phyloP scores from a whole-genome alignment of 1,140 invertebrate genomes.

The Scaptomyza graminum region DNA sequence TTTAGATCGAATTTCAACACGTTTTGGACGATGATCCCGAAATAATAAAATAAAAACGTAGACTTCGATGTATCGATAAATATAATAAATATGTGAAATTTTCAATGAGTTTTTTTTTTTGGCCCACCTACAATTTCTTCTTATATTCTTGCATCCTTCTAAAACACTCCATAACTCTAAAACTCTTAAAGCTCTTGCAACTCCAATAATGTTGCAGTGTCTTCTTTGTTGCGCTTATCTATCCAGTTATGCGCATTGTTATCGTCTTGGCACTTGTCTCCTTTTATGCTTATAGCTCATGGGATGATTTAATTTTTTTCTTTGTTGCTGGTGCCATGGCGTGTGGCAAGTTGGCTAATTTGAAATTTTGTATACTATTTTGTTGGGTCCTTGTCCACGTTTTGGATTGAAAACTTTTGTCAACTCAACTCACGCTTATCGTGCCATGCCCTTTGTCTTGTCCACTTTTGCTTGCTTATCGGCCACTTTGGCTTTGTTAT shows the following conservation, averaged over 20 bases:
- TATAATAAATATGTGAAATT: too few species aligned
- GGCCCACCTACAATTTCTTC: too few species aligned
- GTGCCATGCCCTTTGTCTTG: conserved; percentile 34
- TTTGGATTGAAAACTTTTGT: conserved; percentile 50
- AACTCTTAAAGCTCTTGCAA: neutral
- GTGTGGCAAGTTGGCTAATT: conserved; percentile 42
- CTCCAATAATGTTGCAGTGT: conserved; percentile 16
- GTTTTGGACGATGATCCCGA: too few species aligned
- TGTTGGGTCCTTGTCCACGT: conserved; percentile 38
- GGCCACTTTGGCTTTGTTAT: conserved; percentile 39
- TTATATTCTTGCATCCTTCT: too few species aligned
- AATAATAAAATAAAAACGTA: too few species aligned
- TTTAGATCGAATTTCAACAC: too few species aligned
- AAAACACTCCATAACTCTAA: too few species aligned
- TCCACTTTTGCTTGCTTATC: conserved; percentile 55
- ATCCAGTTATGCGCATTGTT: conserved; percentile 23
- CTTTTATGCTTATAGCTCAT: conserved; percentile 41
- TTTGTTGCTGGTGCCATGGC: neutral
- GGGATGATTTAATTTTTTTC: conserved; percentile 41
- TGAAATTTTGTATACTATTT: conserved; percentile 25
- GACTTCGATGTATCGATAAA: too few species aligned
- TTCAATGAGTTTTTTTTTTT: too few species aligned
- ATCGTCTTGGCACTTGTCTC: conserved; percentile 37
- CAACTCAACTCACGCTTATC: conserved; percentile 40
- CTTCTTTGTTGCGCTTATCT: conserved; percentile 35